phyloP scores from a whole-genome alignment of 2,113 vertebrate genomes.

The Engystomops pustulosus region DNA sequence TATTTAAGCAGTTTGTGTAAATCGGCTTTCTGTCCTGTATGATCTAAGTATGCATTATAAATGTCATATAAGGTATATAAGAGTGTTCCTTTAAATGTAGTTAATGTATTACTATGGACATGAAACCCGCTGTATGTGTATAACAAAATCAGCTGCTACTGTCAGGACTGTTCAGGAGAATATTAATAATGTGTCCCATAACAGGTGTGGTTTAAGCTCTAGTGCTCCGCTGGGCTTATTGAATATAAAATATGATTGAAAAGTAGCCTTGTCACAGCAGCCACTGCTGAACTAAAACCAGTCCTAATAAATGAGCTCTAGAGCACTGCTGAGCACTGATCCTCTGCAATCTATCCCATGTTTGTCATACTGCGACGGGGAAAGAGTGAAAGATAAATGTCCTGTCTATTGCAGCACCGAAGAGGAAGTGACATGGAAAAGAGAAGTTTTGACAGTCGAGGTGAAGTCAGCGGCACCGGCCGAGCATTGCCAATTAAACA shows the following conservation, averaged over 20 bases:
- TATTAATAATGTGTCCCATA: background rate
- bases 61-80: too few species aligned
- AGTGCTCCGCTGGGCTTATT: constrained; percentile 11
- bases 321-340: background rate
- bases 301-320: background rate
- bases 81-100: too few species aligned
- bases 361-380: background rate
- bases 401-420: constrained; percentile 76
- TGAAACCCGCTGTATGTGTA: too few species aligned
- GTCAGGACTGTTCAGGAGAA: background rate
- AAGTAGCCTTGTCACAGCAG: constrained; percentile 17
- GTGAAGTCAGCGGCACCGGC: constrained; percentile 75
- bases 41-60: too few species aligned
- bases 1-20: too few species aligned
- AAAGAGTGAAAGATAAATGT: background rate
- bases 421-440: constrained; percentile 91
- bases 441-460: constrained; percentile 82
- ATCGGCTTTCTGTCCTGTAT: too few species aligned
- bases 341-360: background rate
- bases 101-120: too few species aligned
- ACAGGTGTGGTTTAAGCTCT: constrained; percentile 1
- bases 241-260: constrained; percentile 2
- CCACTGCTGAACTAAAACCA: background rate
- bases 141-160: too few species aligned
- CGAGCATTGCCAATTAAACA: constrained; percentile 91